A percentile compares a stretch with the other conserved stretches of the same genome.
Conservation (phyloP, 2,888 invertebrate species). For the Crocallis elinguaria region DNA sequence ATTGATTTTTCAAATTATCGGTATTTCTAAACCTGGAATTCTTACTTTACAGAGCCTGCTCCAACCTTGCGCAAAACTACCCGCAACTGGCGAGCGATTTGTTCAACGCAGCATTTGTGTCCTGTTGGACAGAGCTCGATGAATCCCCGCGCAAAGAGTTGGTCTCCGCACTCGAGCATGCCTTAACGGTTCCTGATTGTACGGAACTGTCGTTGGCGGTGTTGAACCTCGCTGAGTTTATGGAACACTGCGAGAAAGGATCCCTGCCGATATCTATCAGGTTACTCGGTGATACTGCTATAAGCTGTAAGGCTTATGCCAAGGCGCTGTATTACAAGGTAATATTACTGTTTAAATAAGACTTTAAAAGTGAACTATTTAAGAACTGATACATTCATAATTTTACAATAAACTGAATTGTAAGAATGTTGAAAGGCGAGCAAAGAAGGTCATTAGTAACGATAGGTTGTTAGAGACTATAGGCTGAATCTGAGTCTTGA, state of each 20-base stretch:
- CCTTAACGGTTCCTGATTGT: slow-evolving; percentile 94
- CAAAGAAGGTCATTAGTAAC: too few species aligned
- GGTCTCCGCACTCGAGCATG: slow-evolving; percentile 93
- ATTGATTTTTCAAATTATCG: background rate
- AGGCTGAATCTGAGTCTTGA: too few species aligned
- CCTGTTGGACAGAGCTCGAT: slow-evolving; percentile 98
- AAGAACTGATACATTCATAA: too few species aligned
- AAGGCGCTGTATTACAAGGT: slow-evolving; percentile 87
- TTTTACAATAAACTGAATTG: too few species aligned
- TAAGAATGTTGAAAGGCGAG: too few species aligned
- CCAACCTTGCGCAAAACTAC: slow-evolving; percentile 95
- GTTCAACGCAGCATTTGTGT: slow-evolving; percentile 99
- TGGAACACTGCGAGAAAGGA: slow-evolving; percentile 99
- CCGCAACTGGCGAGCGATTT: slow-evolving; percentile 96
- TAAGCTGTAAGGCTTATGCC: slow-evolving; percentile 93
- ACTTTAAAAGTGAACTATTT: background rate
- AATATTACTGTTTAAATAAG: slow-evolving; percentile 15
- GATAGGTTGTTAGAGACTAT: too few species aligned
- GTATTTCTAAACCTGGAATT: background rate
- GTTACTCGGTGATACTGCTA: slow-evolving; percentile 95
- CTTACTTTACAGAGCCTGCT: slow-evolving; percentile 89
- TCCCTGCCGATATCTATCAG: slow-evolving; percentile 95
- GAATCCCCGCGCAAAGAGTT: slow-evolving; percentile 93
- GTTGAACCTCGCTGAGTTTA: slow-evolving; percentile 98
- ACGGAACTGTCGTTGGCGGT: slow-evolving; percentile 98